These are phyloP conservation scores for Melitaea athalia DNA, from an alignment of 2,888 invertebrate species.

Conservation along the genomic window DNA sequence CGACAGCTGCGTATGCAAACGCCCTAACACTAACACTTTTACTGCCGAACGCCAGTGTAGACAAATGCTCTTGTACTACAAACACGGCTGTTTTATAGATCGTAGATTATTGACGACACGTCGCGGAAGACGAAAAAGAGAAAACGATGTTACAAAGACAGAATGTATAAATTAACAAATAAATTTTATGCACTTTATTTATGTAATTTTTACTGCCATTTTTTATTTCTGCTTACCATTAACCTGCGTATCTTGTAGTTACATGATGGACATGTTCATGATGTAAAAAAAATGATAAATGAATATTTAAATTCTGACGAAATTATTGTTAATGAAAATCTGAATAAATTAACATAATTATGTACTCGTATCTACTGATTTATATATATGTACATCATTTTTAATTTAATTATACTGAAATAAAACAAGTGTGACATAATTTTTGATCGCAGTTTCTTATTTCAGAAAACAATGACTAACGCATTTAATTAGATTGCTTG, in stretches of 20 bases:
- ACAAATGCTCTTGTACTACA: slow-evolving; percentile 40
- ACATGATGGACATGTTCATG: neutral
- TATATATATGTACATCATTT: no score
- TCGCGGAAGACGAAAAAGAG: slow-evolving; percentile 8
- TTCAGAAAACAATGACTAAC: no score
- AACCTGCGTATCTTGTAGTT: neutral
- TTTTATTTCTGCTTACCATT: neutral
- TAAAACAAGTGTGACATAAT: no score
- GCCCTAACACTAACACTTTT: slow-evolving; percentile 78
- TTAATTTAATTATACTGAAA: no score
- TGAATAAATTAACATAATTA: no score
- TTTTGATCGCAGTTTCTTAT: no score
- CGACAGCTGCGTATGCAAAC: slow-evolving; percentile 71
- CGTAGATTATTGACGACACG: slow-evolving; percentile 46
- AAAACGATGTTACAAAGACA: slow-evolving; percentile 13
- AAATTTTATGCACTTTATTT: neutral
- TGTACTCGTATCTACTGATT: no score
- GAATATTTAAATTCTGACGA: no score
- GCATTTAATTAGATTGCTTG: no score
- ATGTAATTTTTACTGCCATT: neutral
- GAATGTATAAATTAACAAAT: neutral
- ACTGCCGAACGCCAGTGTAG: slow-evolving; percentile 42
- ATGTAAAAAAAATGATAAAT: no score
- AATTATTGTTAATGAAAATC: no score
- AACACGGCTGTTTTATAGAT: slow-evolving; percentile 51